Evolutionary conservation across 2,888 invertebrate species (phyloP), one percentile per base, ranked within the genome.

Genomic region (Incurvaria masculella): DNA sequence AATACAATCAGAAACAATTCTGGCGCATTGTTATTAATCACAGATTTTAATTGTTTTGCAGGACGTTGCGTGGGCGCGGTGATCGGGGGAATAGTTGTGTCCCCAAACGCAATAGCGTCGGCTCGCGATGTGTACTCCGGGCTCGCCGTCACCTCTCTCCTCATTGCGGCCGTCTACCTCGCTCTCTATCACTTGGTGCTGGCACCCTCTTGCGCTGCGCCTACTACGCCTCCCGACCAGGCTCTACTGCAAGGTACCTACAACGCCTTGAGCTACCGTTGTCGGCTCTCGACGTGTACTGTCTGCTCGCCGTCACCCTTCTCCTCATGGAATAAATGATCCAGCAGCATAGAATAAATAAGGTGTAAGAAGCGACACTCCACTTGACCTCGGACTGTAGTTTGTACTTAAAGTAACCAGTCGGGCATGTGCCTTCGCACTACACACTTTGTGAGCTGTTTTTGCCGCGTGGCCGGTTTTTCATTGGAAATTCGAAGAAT

Each of bases 1-100:
- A n/a, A n/a, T n/a, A n/a, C n/a, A n/a, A n/a, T n/a, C n/a, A n/a
- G n/a, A n/a, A n/a, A n/a, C n/a, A n/a, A n/a, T n/a, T n/a, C n/a
- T n/a, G n/a, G n/a, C n/a, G n/a, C n/a, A n/a, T n/a, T n/a, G n/a
- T n/a, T n/a, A n/a, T n/a, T n/a, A n/a, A n/a, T n/a, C n/a, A n/a
- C n/a, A n/a, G n/a, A n/a, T n/a, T n/a, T n/a, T n/a, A n/a, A n/a
- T n/a, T n/a, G n/a, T n/a, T n/a, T 4, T 41, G 8, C 55, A 89
- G 90, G 90, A 52, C 84, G 90, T 26, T 85, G 85, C 56, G 72
- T 89, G 55, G 91, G 91, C 45, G 87, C 89, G 1, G 69, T 88
- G 26, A 72, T 89, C 42, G 82, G 87, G 49, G 76, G 76, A 23
- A 55, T 76, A 60, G 82, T 83, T 44, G 64, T 79, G 2, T 68